A percentile compares a stretch with the other conserved stretches of the same genome.
These are phyloP conservation scores for Gephyroberyx darwinii DNA, from an alignment of 2,797 vertebrate genomes.

Conservation along the genomic window DNA sequence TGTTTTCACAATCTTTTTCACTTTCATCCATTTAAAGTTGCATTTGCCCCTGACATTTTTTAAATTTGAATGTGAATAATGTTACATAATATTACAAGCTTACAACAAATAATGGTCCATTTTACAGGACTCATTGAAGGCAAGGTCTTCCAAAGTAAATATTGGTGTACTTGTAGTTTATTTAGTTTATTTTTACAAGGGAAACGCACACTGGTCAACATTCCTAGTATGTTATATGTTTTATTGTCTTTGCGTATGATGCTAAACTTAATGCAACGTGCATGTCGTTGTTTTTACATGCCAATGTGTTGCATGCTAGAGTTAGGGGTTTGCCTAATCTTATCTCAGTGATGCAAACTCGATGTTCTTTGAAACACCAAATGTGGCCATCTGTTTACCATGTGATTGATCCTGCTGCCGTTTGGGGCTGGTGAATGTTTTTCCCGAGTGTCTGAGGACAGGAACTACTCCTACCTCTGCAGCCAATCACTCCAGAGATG, in stretches of 20 bases:
- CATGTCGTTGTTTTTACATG: constrained; percentile 23
- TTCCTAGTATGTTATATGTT: not conserved
- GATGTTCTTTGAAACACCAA: not conserved
- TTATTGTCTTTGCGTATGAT: too few relatives aligned
- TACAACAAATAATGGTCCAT: not conserved
- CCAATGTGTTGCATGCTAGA: not conserved
- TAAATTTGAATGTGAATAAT: constrained; percentile 9
- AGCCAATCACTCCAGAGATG: constrained; percentile 66
- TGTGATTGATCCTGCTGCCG: not conserved
- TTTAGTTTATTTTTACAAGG: not conserved
- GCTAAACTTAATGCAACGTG: too few relatives aligned
- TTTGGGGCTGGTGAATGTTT: constrained; percentile 39
- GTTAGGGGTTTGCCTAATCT: constrained; percentile 36
- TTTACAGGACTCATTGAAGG: not conserved
- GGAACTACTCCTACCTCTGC: constrained; percentile 66
- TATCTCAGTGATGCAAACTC: not conserved
- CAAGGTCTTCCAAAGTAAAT: not conserved
- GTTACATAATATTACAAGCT: not conserved
- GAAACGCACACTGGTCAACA: not conserved
- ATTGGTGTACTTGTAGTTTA: not conserved
- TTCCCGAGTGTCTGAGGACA: not conserved
- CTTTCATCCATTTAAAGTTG: not conserved
- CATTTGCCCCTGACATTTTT: not conserved
- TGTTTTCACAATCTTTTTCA: not conserved
- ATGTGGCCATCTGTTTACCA: not conserved